phyloP scores from a whole-genome alignment of 2,797 vertebrate species.

The Onychomys torridus region DNA sequence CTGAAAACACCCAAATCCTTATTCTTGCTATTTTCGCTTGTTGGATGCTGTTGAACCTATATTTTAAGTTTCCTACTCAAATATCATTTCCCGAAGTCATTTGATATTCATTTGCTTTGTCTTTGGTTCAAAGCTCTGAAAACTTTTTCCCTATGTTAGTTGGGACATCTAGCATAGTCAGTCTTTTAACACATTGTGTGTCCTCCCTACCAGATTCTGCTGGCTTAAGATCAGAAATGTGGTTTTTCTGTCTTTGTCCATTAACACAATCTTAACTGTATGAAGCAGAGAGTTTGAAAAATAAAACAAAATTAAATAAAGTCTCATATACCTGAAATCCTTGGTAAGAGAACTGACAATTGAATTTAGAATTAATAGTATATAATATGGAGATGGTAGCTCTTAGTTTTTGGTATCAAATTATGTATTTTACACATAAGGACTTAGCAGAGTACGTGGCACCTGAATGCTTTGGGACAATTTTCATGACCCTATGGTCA shows the following conservation, averaged over 20 bases:
- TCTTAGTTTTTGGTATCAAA: constrained; percentile 17
- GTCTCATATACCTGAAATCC: neutral
- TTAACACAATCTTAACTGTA: neutral
- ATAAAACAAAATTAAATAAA: constrained; percentile 34
- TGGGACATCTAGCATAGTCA: neutral
- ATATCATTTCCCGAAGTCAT: neutral
- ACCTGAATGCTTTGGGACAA: neutral
- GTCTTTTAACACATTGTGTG: neutral
- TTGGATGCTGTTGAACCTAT: neutral
- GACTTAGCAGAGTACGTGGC: neutral
- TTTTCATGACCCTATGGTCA: neutral
- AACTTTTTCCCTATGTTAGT: neutral
- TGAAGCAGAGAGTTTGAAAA: neutral
- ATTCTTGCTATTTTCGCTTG: neutral
- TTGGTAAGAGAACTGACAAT: neutral
- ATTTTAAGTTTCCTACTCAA: constrained; percentile 19
- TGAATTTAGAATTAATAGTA: neutral
- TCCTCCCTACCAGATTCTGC: neutral
- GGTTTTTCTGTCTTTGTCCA: neutral
- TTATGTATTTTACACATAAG: neutral
- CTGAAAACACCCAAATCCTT: neutral
- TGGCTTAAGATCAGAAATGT: neutral
- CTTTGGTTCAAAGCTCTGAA: neutral
- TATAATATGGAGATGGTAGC: neutral
- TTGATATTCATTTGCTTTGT: neutral